Evolutionary conservation across 2,888 invertebrate genomes (phyloP), one percentile per base, ranked within the genome.

Genomic region (Zonitis immaculata): DNA sequence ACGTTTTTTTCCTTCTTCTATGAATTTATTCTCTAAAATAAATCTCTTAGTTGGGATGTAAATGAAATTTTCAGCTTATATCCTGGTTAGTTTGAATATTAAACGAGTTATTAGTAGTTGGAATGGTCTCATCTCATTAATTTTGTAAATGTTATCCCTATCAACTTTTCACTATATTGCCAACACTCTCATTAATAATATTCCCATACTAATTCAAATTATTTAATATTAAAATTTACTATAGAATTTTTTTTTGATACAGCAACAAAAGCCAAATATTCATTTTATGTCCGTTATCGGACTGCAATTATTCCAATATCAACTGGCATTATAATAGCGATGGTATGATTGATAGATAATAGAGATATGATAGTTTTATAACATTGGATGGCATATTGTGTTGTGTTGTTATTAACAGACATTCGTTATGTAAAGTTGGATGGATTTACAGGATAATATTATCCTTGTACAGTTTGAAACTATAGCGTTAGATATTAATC

Each of bases 361-460:
- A 46, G 49, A 47, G 57, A 54, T 47, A 28, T 54, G 62, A 63
- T 64, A 63, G 63, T 66, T 66, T 66, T 63, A 63, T 60, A 58
- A 30, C n/a, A 30, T 30, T 11, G 11, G 30, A 22, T 22, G n/a
- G 3, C 22, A 22, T 22, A 22, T 22, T 22, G n/a, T n/a, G n/a
- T n/a, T 5, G 22, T 22, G 22, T 5, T 57, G 62, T 64, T 62
- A 66, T 66, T 63, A 64, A 58, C 50, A 59, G 51, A 59, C 65
- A 62, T 63, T 62, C 60, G 63, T 64, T 65, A 63, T 62, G 58
- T 59, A 59, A 49, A 56, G 57, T 51, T 53, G 56, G 59, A 59
- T 56, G 57, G 62, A 61, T 64, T 61, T 64, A 65, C 64, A 56
- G 63, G 64, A 62, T 58, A 49, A 56, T 63, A 55, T 66, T 64